Base-by-base conservation (phyloP, 2,888 invertebrate species). In the Parnassius smintheus region DNA sequence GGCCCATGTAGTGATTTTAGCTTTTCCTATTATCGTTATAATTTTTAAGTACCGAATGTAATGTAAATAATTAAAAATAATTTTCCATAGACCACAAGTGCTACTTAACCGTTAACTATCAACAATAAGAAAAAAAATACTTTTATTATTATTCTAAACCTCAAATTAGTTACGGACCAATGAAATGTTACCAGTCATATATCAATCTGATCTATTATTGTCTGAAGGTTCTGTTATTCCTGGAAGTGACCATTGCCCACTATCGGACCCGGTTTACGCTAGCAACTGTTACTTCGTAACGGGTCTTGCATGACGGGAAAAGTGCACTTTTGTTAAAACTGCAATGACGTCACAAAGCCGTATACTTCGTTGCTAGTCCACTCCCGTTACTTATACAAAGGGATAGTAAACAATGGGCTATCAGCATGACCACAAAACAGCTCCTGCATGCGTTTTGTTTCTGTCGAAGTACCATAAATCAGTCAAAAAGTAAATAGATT, bases 261-360 rank as follows among this genome's bases (percentile, higher is more conserved):
- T 84, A 82, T 78, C 76, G 82, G 74, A 87, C 85, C 88, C 86
- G 88, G 84, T 89, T 89, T 85, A 91, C 91, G 80, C 86, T 76
- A 82, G 82, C 78, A 82, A 87, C 91, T 86, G 91, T 91, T 91
- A 90, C 72, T 75, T 76, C 72, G 74, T 83, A 85, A 80, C 83
- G 84, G 82, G 69, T 73, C 72, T 77, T 70, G 80, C 74, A 75
- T 82, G 83, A 83, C 77, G 80, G 86, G 82, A 89, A 88, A 88
- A 88, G 85, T 90, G 86, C 81, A 86, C 85, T 88, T 85, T 85
- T 81, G 78, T 83, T 78, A 72, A 75, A 83, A 85, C 72, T 80
- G 73, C 77, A 77, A 78, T 90, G 91, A 89, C 91, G 89, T 90
- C 88, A 89, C 82, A 82, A 82, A 72, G 74, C 80, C 76, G 81